Percentiles rank a stretch among this genome's conserved stretches.
These are phyloP conservation scores for Cirrhinus molitorella DNA, from an alignment of 2,797 vertebrate genomes.

Conservation along the genomic window DNA sequence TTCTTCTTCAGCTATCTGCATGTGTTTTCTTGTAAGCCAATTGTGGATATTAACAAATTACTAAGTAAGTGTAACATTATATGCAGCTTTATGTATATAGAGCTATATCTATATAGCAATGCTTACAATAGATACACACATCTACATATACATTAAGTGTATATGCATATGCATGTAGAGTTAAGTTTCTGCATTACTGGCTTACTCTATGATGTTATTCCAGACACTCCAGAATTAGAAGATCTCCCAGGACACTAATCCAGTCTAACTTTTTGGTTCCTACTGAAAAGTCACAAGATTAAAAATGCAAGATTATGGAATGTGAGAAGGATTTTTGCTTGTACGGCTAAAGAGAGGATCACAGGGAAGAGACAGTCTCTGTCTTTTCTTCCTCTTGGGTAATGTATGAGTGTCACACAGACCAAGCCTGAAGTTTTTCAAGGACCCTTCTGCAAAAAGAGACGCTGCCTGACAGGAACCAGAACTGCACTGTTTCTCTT, in stretches of 20 bases:
- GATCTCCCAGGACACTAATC: slow-evolving; percentile 35
- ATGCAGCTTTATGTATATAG: background rate
- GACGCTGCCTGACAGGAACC: background rate
- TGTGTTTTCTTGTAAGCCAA: background rate
- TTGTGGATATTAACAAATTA: background rate
- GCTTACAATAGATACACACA: background rate
- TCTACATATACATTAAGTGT: background rate
- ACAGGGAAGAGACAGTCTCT: slow-evolving; percentile 20
- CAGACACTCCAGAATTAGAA: slow-evolving; percentile 2
- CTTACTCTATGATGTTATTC: background rate
- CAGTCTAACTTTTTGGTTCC: slow-evolving; percentile 33
- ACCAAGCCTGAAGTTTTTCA: slow-evolving; percentile 5
- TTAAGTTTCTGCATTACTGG: background rate
- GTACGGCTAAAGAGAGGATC: slow-evolving; percentile 39
- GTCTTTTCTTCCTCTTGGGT: slow-evolving; percentile 15
- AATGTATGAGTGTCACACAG: slow-evolving; percentile 1
- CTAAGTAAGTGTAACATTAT: background rate
- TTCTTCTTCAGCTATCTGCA: background rate
- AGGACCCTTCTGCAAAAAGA: slow-evolving; percentile 30
- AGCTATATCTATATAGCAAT: background rate
- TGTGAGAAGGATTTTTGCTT: slow-evolving; percentile 49
- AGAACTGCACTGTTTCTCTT: background rate
- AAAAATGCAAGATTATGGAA: slow-evolving; percentile 49
- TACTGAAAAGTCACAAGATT: slow-evolving; percentile 24
- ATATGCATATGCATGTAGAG: background rate